Percentiles rank a stretch among this genome's conserved stretches.
Conservation (phyloP, 37 sponge, comb jelly and placozoan species). For the Chondrosia reniformis region DNA sequence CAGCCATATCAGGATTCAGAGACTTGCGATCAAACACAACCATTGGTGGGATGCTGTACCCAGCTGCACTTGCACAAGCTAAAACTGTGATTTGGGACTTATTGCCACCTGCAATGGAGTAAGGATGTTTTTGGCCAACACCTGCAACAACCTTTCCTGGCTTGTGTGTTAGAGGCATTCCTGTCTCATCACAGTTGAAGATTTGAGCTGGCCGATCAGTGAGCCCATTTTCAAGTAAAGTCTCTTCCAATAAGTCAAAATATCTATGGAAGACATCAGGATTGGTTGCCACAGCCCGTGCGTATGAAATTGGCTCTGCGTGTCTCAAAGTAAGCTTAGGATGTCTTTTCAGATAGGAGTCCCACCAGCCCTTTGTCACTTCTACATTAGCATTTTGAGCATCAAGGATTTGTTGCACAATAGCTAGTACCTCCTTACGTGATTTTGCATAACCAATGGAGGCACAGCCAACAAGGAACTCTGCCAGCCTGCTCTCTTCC, state of each 20-base stretch:
- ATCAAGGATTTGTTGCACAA: constrained; percentile 15
- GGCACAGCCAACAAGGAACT: constrained; percentile 18
- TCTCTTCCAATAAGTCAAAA: constrained; percentile 7
- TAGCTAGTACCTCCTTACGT: constrained; percentile 3
- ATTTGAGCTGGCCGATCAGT: background rate
- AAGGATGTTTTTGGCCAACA: constrained; percentile 2
- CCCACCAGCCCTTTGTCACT: constrained; percentile 16
- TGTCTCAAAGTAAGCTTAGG: background rate
- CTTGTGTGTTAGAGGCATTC: constrained; percentile 11
- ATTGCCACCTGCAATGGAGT: background rate
- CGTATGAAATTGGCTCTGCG: background rate
- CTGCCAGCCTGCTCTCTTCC: constrained; percentile 18
- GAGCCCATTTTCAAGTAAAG: background rate
- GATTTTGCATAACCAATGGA: constrained; percentile 19
- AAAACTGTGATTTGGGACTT: constrained; percentile 23
- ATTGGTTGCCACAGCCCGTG: background rate
- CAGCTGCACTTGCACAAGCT: constrained; percentile 27
- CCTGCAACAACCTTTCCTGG: constrained; percentile 8
- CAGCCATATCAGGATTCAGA: background rate
- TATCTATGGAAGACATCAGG: background rate
- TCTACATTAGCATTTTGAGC: background rate
- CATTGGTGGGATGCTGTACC: constrained; percentile 18
- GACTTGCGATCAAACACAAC: constrained; percentile 10
- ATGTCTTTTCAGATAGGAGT: background rate
- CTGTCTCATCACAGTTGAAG: constrained; percentile 27